A percentile compares a stretch with the other conserved stretches of the same genome.
phyloP scores from a whole-genome alignment of 2,888 invertebrate genomes.

The Aphodius sticticus region DNA sequence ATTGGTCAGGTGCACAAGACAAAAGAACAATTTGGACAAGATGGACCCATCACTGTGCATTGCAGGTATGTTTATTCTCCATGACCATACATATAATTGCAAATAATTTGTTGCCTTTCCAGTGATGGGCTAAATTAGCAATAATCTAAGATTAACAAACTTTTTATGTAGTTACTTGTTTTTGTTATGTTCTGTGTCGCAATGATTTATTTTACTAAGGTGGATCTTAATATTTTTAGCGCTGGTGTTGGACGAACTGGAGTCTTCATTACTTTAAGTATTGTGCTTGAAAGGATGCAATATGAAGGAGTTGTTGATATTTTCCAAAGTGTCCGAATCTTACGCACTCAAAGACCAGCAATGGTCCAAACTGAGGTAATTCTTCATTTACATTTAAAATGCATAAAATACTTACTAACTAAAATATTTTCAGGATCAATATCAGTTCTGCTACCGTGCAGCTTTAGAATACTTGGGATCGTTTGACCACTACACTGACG shows the following conservation, averaged over 20 bases:
- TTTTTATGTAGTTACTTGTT: too few relatives aligned
- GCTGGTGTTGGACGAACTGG: slow-evolving; percentile 99
- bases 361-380: slow-evolving; percentile 99
- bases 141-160: too few relatives aligned
- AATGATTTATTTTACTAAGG: background rate
- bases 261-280: slow-evolving; percentile 97
- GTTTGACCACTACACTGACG: slow-evolving; percentile 95
- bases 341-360: slow-evolving; percentile 97
- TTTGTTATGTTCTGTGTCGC: too few relatives aligned
- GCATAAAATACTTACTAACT: slow-evolving; percentile 20
- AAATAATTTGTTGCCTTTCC: background rate
- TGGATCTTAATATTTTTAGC: slow-evolving; percentile 61
- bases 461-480: slow-evolving; percentile 98
- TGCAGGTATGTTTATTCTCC: slow-evolving; percentile 72
- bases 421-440: slow-evolving; percentile 81
- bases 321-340: slow-evolving; percentile 98
- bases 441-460: slow-evolving; percentile 99
- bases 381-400: background rate
- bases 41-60: slow-evolving; percentile 98
- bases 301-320: slow-evolving; percentile 99
- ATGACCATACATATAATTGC: background rate
- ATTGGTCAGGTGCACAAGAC: slow-evolving; percentile 99
- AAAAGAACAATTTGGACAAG: slow-evolving; percentile 99
- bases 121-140: too few relatives aligned
- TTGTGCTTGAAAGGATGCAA: slow-evolving; percentile 98